These are phyloP conservation scores for Aphidius gifuensis DNA, from an alignment of 1,140 invertebrate species.

Conservation along the genomic window DNA sequence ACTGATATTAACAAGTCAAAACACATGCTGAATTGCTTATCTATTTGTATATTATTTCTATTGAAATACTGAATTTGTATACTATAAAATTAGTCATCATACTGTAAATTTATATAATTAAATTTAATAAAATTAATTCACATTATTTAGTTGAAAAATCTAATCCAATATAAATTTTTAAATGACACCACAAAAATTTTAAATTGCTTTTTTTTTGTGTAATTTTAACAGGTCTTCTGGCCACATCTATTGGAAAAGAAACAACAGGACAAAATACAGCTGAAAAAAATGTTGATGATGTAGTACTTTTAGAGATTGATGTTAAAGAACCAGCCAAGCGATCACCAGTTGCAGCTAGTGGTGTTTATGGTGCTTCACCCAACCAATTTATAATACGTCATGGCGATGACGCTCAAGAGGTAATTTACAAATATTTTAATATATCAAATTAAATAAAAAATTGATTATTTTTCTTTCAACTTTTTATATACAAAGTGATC, in stretches of 20 bases:
- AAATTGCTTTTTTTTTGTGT: too few species aligned
- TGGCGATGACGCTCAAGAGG: constrained; percentile 49
- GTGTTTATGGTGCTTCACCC: constrained; percentile 43
- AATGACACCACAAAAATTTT: too few species aligned
- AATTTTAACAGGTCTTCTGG: constrained; percentile 11
- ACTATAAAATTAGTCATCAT: too few species aligned
- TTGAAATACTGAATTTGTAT: too few species aligned
- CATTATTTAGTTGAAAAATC: too few species aligned
- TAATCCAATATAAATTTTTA: too few species aligned
- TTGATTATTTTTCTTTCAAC: background rate
- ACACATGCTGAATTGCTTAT: too few species aligned
- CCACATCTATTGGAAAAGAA: constrained; percentile 7
- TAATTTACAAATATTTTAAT: constrained; percentile 26
- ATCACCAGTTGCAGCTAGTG: constrained; percentile 44
- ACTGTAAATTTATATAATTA: too few species aligned
- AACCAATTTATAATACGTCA: constrained; percentile 49
- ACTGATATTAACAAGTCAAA: too few species aligned
- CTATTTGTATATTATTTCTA: too few species aligned
- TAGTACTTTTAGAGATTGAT: constrained; percentile 49
- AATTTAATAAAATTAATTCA: too few species aligned
- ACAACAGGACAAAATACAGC: background rate
- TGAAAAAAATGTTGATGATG: constrained; percentile 41
- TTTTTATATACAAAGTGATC: constrained; percentile 1
- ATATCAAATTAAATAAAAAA: constrained; percentile 5
- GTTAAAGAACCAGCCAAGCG: constrained; percentile 50